Conservation (phyloP, 2,797 vertebrate species). For the Carcharodon carcharias region DNA sequence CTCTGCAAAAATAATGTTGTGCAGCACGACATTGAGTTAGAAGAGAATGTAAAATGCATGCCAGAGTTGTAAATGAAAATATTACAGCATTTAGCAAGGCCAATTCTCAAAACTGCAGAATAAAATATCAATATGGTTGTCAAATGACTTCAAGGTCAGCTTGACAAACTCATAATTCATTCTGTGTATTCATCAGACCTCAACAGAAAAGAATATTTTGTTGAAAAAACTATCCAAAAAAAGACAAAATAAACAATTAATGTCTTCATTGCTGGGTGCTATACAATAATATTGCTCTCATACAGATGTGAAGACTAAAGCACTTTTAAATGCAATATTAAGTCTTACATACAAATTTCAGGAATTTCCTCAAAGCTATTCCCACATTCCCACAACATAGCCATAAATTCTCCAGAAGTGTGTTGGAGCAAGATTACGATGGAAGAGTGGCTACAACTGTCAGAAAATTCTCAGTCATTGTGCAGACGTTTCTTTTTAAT, state of each 20-base stretch:
- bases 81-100: neutral
- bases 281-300: neutral
- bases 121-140: neutral
- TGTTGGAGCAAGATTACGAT: neutral
- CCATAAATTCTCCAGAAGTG: neutral
- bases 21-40: neutral
- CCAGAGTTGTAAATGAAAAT: neutral
- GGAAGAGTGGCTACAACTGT: neutral
- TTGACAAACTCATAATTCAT: neutral
- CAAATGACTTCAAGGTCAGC: neutral
- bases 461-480: neutral
- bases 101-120: neutral
- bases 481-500: neutral
- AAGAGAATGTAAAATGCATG: neutral
- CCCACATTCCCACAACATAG: neutral
- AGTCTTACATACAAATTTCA: neutral
- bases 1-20: neutral
- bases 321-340: neutral
- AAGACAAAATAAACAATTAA: neutral
- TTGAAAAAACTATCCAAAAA: neutral
- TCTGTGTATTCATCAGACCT: neutral
- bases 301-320: neutral
- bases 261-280: neutral
- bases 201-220: neutral
- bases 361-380: neutral